These are phyloP conservation scores for Microtus oregoni DNA, from an alignment of 2,113 vertebrate genomes.

Conservation along the genomic window DNA sequence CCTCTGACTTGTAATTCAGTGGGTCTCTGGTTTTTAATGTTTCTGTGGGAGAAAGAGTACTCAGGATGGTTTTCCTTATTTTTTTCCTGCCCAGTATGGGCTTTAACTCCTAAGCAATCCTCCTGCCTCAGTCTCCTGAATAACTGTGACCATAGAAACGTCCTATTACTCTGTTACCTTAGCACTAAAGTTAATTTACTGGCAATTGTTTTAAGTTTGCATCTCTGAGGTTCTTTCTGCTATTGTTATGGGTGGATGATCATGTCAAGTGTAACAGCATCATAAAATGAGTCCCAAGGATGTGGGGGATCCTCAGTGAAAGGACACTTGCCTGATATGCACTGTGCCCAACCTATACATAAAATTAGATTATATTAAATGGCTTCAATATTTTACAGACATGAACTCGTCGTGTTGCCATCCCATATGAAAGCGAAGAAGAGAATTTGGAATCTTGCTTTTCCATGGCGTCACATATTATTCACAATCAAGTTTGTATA, in stretches of 20 bases:
- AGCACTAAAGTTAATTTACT: neutral
- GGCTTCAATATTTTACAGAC: neutral
- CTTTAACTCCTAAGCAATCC: neutral
- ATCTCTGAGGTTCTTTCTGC: neutral
- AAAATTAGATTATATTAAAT: neutral
- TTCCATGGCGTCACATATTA: neutral
- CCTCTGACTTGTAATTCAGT: neutral
- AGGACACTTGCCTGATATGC: neutral
- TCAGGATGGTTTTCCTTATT: neutral
- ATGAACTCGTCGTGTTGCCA: neutral
- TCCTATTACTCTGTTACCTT: neutral
- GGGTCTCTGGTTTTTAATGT: neutral
- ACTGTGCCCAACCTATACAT: neutral
- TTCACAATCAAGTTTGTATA: neutral
- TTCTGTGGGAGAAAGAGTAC: neutral
- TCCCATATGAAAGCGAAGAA: neutral
- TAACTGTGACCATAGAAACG: neutral
- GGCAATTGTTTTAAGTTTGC: neutral
- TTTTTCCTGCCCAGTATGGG: neutral
- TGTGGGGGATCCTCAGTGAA: neutral
- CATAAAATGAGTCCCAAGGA: neutral
- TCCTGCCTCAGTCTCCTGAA: neutral
- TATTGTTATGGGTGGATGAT: too few relatives aligned
- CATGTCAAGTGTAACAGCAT: neutral
- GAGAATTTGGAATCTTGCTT: neutral